Evolutionary conservation across 2,888 invertebrate species (phyloP).

Genomic region (Acronicta psi): DNA sequence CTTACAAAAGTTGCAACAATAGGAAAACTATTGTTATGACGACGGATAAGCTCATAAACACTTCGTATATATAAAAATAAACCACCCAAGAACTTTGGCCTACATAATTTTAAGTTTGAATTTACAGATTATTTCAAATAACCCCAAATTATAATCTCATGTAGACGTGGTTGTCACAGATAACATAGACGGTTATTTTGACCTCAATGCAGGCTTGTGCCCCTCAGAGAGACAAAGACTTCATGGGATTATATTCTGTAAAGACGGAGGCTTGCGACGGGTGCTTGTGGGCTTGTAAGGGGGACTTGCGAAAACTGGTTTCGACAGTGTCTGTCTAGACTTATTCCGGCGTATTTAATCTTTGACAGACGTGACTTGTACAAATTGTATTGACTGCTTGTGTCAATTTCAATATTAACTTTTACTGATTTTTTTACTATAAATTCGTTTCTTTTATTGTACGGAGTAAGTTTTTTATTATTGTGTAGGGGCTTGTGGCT

Average conservation of each 20-base stretch:
- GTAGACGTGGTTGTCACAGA: constrained; percentile 15
- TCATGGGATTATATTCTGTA: constrained; percentile 20
- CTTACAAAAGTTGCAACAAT: no score
- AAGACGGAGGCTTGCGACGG: constrained; percentile 8
- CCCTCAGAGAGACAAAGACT: constrained; percentile 30
- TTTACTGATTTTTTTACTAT: no score
- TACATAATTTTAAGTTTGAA: not conserved
- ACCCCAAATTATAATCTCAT: constrained; percentile 5
- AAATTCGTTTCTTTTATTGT: no score
- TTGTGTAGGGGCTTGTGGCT: no score
- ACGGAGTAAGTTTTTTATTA: no score
- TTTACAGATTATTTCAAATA: not conserved
- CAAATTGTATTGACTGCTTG: no score
- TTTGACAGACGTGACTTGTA: not conserved
- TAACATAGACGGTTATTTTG: constrained; percentile 14
- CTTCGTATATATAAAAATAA: no score
- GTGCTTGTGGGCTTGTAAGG: not conserved
- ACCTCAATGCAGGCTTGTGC: constrained; percentile 11
- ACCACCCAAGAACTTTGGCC: no score
- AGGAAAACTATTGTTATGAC: no score
- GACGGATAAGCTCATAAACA: no score
- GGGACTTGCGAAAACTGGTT: not conserved
- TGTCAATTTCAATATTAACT: no score
- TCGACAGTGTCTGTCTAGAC: not conserved
- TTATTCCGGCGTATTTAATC: not conserved